Percentiles rank a stretch among this genome's conserved stretches.
Evolutionary conservation across 2,888 invertebrate species (phyloP).

Genomic region (Parochlus steinenii): DNA sequence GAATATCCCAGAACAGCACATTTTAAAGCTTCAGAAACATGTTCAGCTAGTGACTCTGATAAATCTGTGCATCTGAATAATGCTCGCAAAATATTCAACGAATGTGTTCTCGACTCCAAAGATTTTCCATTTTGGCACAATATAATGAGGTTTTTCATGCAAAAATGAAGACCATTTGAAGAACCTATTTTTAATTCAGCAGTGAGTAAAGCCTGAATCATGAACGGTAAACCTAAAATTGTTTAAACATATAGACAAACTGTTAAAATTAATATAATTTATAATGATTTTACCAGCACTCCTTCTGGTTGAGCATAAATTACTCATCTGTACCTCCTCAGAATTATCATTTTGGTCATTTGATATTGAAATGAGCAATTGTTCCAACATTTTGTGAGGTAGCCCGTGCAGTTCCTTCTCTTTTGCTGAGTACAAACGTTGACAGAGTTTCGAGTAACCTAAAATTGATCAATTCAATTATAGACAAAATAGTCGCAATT

Average conservation of each 20-base stretch:
- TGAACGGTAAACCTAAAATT: constrained; percentile 85
- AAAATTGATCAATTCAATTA: too few relatives aligned
- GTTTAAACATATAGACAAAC: too few relatives aligned
- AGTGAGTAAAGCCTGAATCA: constrained; percentile 61
- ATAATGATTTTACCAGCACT: too few relatives aligned
- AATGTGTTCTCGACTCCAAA: constrained; percentile 49
- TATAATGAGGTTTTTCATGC: constrained; percentile 37
- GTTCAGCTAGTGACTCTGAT: constrained; percentile 50
- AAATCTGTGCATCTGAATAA: constrained; percentile 53
- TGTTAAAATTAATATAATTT: too few relatives aligned
- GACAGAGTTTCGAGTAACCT: constrained; percentile 64
- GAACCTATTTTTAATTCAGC: constrained; percentile 51
- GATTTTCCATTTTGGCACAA: constrained; percentile 19
- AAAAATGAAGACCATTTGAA: constrained; percentile 37
- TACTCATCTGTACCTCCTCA: constrained; percentile 16
- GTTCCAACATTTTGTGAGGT: constrained; percentile 47
- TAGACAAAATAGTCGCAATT: too few relatives aligned
- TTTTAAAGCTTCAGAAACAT: constrained; percentile 50
- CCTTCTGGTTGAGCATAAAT: constrained; percentile 63
- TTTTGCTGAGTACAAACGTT: constrained; percentile 36
- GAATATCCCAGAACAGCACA: constrained; percentile 59
- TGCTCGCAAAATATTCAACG: constrained; percentile 72
- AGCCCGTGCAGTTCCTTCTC: constrained; percentile 34
- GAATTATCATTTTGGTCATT: constrained; percentile 28
- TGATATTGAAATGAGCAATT: constrained; percentile 38